These are phyloP conservation scores for Grammomys surdaster DNA, from an alignment of 2,113 vertebrate species.

Conservation along the genomic window DNA sequence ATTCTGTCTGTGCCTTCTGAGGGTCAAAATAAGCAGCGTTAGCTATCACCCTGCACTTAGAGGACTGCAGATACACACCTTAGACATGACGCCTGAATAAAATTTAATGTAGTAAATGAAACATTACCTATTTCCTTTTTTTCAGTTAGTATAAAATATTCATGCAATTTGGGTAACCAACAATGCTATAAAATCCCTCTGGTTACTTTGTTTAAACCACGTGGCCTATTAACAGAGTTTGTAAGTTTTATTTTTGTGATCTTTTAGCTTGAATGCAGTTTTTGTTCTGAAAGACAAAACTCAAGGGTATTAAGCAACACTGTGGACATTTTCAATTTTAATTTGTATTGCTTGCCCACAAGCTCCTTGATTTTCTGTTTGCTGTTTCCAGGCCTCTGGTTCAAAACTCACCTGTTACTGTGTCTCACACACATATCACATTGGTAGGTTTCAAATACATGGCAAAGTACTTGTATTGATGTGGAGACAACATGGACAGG, in stretches of 20 bases:
- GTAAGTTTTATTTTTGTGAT: not conserved
- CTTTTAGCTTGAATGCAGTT: not conserved
- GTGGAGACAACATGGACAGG: not conserved
- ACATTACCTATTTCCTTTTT: not conserved
- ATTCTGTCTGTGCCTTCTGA: not conserved
- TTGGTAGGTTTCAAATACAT: not conserved
- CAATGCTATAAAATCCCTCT: not conserved
- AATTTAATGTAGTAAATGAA: constrained; percentile 14
- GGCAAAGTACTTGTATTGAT: not conserved
- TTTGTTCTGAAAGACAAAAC: not conserved
- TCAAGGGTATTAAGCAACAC: not conserved
- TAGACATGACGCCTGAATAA: not conserved
- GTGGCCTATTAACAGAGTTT: not conserved
- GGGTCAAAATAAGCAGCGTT: too few species aligned
- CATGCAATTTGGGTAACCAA: not conserved
- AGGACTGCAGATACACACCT: not conserved
- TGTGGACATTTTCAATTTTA: not conserved
- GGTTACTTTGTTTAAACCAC: not conserved
- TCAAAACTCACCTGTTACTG: not conserved
- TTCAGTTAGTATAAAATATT: not conserved
- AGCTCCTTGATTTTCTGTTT: not conserved
- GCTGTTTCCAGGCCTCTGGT: not conserved
- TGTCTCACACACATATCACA: not conserved
- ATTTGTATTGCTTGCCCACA: not conserved
- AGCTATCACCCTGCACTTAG: not conserved